Percentiles rank a stretch among this genome's conserved stretches.
Evolutionary conservation across 2,888 invertebrate genomes (phyloP).

Genomic region (Lagria hirta): DNA sequence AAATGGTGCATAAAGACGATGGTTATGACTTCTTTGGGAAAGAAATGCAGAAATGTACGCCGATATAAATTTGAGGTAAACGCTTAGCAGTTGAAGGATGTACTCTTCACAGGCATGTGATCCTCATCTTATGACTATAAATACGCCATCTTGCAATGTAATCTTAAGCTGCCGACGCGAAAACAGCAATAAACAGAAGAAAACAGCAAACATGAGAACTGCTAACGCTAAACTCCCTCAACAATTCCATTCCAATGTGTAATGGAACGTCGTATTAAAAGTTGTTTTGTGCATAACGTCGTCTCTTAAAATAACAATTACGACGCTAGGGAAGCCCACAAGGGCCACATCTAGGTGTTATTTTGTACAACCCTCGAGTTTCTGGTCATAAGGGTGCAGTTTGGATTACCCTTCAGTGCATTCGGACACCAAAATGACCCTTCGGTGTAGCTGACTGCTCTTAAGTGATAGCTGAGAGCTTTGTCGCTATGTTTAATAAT

Average conservation of each 20-base stretch:
- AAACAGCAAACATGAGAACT: slow-evolving; percentile 8
- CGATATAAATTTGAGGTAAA: too few species aligned
- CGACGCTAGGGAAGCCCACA: slow-evolving; percentile 12
- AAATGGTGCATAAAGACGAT: too few species aligned
- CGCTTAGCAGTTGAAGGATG: too few species aligned
- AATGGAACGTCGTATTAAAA: slow-evolving; percentile 22
- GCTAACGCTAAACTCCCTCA: slow-evolving; percentile 19
- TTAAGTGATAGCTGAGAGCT: slow-evolving; percentile 28
- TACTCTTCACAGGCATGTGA: too few species aligned
- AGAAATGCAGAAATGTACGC: too few species aligned
- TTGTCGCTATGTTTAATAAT: slow-evolving; percentile 21
- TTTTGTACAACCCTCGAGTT: slow-evolving; percentile 30
- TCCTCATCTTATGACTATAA: slow-evolving; percentile 14
- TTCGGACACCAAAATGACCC: slow-evolving; percentile 29
- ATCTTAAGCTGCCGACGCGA: slow-evolving; percentile 19
- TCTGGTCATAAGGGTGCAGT: slow-evolving; percentile 37
- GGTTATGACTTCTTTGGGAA: too few species aligned
- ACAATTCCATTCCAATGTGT: slow-evolving; percentile 22
- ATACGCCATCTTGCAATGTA: slow-evolving; percentile 4
- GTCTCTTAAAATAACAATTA: slow-evolving; percentile 27
- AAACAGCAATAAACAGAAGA: slow-evolving; percentile 16
- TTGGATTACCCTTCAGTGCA: slow-evolving; percentile 27
- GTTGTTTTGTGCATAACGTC: slow-evolving; percentile 20
- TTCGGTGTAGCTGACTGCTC: slow-evolving; percentile 30
- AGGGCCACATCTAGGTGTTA: slow-evolving; percentile 30